Evolutionary conservation across 2,113 vertebrate genomes (phyloP), one percentile per base, ranked within the genome.

Genomic region (Ictidomys tridecemlineatus): DNA sequence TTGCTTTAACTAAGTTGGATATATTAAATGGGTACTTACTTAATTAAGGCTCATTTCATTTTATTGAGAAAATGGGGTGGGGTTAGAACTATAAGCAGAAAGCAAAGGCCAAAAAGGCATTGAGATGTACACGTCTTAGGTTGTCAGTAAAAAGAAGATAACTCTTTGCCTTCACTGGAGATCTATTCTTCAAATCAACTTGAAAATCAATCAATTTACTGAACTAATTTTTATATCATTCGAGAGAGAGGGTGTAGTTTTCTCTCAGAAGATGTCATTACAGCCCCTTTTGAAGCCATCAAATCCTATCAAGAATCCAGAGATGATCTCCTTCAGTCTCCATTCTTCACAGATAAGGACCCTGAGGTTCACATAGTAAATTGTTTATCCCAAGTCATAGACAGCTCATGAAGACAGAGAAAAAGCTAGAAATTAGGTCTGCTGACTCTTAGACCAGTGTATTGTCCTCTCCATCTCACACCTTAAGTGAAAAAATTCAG

Each of bases 1-100:
- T 93, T 85, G 58, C 61, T 92, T 97, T 97, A 93, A 91, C 96
- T 97, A 96, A 95, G n/a, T 69, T 83, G 63, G 67, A 78, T 84
- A 84, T 96, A 92, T 93, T 94, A 97, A 96, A 86, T 22, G 28
- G 39, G n/a, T 58, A 89, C 67, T 94, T 82, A 82, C 56, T 91
- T 96, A 93, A 91, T 92, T 91, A 94, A 93, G 85, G 80, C 20
- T 96, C 24, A 32, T 93, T 97, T 95, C 42, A 84, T 32, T 97
- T 97, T 93, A 96, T 70, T 92, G 80, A 95, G 84, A 95, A 94
- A 95, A 87, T 39, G 8, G 37, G 51, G 2, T 42, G 13, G 3
- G 22, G 1, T 18, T 37, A 80, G 45, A 94, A 74, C 51, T 37
- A 28, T 32, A 39, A 95, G 72, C 67, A 95, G 56, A 97, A 77